Conservation (phyloP, 92 coral and sea anemone species). For the Muricea muricata region DNA sequence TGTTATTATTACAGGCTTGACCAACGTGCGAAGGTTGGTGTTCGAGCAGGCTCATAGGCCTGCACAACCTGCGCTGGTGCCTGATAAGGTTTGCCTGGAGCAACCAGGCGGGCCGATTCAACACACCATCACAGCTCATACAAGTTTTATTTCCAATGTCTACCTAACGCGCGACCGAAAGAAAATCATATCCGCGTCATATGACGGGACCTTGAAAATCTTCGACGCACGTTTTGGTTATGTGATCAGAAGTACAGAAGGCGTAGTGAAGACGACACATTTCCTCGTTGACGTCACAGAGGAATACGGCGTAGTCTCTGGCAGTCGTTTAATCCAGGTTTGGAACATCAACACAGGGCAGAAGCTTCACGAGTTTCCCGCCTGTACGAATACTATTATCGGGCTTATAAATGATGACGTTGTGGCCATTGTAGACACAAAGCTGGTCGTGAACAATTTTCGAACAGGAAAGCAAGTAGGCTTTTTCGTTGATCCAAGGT, state of each 20-base stretch:
- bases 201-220: neutral
- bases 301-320: neutral
- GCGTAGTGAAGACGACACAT: neutral
- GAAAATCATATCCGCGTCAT: neutral
- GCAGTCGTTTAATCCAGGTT: neutral
- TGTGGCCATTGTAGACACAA: neutral
- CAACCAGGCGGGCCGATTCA: slow-evolving; percentile 56
- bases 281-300: neutral
- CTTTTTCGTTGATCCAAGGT: neutral
- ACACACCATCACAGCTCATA: slow-evolving; percentile 79
- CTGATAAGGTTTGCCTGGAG: slow-evolving; percentile 1
- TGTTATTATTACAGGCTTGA: neutral
- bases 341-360: slow-evolving; percentile 7
- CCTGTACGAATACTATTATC: neutral
- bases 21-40: neutral
- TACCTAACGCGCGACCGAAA: slow-evolving; percentile 4
- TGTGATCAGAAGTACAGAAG: neutral
- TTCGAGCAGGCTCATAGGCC: neutral
- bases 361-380: neutral
- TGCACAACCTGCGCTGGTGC: neutral
- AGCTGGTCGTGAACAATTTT: neutral
- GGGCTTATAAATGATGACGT: neutral
- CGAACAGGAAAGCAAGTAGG: neutral
- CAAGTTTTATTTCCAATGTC: slow-evolving; percentile 13
- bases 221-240: neutral